Percentiles rank a stretch among this genome's conserved stretches.
phyloP scores from a whole-genome alignment of 2,888 invertebrate species.

The Heterodera filipjevi region DNA sequence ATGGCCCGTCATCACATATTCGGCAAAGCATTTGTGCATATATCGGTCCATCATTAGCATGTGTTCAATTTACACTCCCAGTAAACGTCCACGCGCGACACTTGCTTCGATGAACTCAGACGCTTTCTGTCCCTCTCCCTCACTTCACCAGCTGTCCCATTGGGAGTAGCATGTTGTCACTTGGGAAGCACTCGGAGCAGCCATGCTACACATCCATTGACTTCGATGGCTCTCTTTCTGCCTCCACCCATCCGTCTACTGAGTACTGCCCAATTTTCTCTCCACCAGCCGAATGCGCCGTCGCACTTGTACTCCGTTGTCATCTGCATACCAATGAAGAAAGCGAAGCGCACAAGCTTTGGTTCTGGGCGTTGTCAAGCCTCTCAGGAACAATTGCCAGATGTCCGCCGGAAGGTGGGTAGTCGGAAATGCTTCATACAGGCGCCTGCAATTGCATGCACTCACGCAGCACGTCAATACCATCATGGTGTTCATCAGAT shows the following conservation, averaged over 20 bases:
- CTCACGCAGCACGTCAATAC: slow-evolving; percentile 10
- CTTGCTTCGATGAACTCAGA: slow-evolving; percentile 12
- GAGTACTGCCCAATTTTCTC: slow-evolving; percentile 19
- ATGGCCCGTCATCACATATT: no score
- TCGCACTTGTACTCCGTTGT: slow-evolving; percentile 4
- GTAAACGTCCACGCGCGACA: background rate
- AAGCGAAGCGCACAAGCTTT: slow-evolving; percentile 16
- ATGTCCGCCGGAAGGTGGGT: slow-evolving; percentile 14
- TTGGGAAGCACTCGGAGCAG: no score
- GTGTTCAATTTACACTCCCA: background rate
- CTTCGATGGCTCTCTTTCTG: no score
- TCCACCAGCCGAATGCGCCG: slow-evolving; percentile 10
- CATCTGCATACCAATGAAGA: slow-evolving; percentile 18
- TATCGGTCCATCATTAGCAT: background rate
- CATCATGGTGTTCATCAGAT: no score
- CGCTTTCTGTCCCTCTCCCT: no score
- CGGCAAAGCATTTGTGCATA: background rate
- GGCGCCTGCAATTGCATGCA: slow-evolving; percentile 18
- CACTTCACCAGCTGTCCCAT: no score
- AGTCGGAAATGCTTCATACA: slow-evolving; percentile 27
- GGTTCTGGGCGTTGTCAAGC: slow-evolving; percentile 15
- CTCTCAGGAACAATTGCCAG: slow-evolving; percentile 24
- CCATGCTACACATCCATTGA: no score
- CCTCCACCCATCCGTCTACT: no score
- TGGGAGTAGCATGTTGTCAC: no score